Evolutionary conservation across 1,140 invertebrate genomes (phyloP).

Genomic region (Euglossa dilemma): DNA sequence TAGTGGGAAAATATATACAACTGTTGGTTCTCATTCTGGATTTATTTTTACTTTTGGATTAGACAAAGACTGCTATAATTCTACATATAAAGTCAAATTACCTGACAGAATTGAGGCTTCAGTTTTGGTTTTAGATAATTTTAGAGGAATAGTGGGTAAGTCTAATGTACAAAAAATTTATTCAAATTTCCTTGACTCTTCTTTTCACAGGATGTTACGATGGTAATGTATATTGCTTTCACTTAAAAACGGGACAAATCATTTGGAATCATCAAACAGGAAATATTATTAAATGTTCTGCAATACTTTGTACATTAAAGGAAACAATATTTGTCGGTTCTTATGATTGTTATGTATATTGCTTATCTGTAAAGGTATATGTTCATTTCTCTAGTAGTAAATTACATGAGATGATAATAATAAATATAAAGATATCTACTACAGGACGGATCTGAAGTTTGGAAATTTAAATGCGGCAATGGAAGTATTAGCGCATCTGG

Average conservation of each 20-base stretch:
- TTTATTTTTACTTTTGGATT: conserved; percentile 83
- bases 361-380: conserved; percentile 83
- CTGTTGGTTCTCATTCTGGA: conserved; percentile 86
- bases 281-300: conserved; percentile 87
- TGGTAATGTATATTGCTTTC: conserved; percentile 85
- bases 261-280: conserved; percentile 85
- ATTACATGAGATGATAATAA: neutral
- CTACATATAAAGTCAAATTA: conserved; percentile 77
- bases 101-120: conserved; percentile 85
- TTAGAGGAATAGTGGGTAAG: conserved; percentile 76
- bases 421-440: conserved; percentile 34
- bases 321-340: conserved; percentile 85
- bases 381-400: neutral
- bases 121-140: conserved; percentile 71
- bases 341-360: conserved; percentile 87
- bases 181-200: neutral
- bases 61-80: conserved; percentile 49
- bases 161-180: conserved; percentile 23
- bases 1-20: conserved; percentile 73
- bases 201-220: conserved; percentile 86
- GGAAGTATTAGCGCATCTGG: conserved; percentile 86
- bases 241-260: conserved; percentile 82
- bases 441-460: conserved; percentile 78
- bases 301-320: conserved; percentile 77
- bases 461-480: conserved; percentile 79